Evolutionary conservation across 2,888 invertebrate genomes (phyloP).

Genomic region (Dorcus parallelipipedus): DNA sequence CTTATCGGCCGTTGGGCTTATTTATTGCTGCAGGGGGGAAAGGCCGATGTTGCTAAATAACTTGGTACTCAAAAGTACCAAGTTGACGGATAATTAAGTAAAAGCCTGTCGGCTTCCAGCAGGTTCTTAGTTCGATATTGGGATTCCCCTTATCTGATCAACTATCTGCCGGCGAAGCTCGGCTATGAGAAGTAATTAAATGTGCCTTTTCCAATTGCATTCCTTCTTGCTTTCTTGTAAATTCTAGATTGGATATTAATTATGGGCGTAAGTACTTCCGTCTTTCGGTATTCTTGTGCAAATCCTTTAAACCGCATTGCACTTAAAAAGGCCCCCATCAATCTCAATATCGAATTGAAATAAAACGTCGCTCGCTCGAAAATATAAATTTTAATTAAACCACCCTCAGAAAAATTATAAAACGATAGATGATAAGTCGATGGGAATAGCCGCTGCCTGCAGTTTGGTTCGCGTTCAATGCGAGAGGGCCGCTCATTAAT

Average conservation of each 20-base stretch:
- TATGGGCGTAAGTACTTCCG: slow-evolving; percentile 4
- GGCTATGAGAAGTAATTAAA: slow-evolving; percentile 16
- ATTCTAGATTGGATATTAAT: slow-evolving; percentile 4
- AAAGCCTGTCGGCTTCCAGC: slow-evolving; percentile 19
- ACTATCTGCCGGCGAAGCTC: slow-evolving; percentile 9
- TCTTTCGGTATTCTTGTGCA: too few species aligned
- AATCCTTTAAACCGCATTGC: too few species aligned
- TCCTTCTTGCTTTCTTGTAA: slow-evolving; percentile 8
- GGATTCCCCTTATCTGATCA: slow-evolving; percentile 22
- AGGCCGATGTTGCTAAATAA: slow-evolving; percentile 24
- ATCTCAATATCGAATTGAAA: too few species aligned
- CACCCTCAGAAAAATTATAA: too few species aligned
- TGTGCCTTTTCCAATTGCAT: slow-evolving; percentile 13
- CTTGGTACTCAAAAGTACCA: slow-evolving; percentile 14
- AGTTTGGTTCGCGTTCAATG: too few species aligned
- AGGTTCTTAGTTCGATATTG: slow-evolving; percentile 15
- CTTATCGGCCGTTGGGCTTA: slow-evolving; percentile 26
- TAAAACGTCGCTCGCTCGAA: too few species aligned
- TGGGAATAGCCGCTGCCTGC: too few species aligned
- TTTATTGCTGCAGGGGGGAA: slow-evolving; percentile 25
- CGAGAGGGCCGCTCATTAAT: background rate
- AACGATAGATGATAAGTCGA: too few species aligned
- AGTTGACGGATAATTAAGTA: slow-evolving; percentile 29
- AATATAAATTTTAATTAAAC: too few species aligned
- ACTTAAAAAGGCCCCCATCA: too few species aligned